These are phyloP conservation scores for Cebus imitator DNA, from an alignment of 2,113 vertebrate genomes.

Conservation along the genomic window DNA sequence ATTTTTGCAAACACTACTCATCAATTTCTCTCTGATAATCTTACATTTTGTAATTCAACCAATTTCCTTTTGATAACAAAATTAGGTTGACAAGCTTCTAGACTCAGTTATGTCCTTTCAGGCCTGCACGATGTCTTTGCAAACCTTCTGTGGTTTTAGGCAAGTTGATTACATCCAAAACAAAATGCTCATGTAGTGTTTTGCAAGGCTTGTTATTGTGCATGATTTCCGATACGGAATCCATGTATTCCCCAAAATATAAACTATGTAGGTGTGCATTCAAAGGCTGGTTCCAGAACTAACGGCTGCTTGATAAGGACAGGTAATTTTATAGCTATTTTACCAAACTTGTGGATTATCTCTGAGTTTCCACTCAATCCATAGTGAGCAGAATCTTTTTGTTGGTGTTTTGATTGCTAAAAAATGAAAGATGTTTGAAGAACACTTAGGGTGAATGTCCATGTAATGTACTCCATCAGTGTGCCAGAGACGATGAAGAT, in stretches of 20 bases:
- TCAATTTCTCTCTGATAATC: not conserved
- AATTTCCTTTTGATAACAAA: conserved; percentile 21
- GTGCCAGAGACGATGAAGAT: not conserved
- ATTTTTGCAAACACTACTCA: not conserved
- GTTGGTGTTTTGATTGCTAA: not conserved
- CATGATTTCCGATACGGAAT: not conserved
- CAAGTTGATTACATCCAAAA: not conserved
- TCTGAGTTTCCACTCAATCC: not conserved
- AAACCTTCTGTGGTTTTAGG: not conserved
- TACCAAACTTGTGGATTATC: not conserved
- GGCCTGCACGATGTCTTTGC: not conserved
- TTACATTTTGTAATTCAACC: not conserved
- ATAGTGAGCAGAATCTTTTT: not conserved
- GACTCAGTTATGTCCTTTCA: not conserved
- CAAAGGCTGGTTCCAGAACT: not conserved
- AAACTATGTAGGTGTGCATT: not conserved
- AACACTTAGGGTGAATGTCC: not conserved
- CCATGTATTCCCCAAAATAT: not conserved
- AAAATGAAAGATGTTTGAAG: conserved; percentile 37
- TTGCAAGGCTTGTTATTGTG: not conserved
- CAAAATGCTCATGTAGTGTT: not conserved
- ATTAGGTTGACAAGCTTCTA: not conserved
- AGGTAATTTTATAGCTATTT: not conserved
- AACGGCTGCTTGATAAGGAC: not conserved
- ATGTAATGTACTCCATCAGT: not conserved